Evolutionary conservation across 1,140 invertebrate species (phyloP), one percentile per base, ranked within the genome.

Genomic region (Eupristina koningsbergeri): DNA sequence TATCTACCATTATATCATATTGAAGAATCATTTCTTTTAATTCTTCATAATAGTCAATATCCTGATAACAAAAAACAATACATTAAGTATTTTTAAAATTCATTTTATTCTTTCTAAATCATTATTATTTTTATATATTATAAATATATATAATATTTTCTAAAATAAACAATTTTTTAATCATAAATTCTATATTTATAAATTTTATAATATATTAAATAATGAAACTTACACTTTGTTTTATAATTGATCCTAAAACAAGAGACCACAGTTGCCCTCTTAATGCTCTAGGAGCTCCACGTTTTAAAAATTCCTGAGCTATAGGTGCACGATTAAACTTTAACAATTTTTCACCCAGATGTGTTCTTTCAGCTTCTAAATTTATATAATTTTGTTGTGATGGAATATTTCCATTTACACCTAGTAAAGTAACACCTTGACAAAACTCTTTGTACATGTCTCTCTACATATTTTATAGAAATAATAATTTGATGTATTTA

Each of bases 1-100:
- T 98, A 90, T 99, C 98, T 9, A 98, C 96, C 92, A 99, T 96
- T 2, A 99, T 94, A 88, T 99, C 98, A 89, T 97, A 97, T 85
- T 97, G 96, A 45, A 98, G 90, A 1, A 98, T 97, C 89, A 95
- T 94, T 81, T 94, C 94, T 88, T 97, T 98, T 67, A 99, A 90
- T 88, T 96, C 94, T 83, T 97, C 94, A 91, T 97, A 98, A 89
- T 98, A 96, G 26, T 96, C 93, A 29, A 93, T 90, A 91, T 98
- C 96, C 97, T 98, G 88, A 69, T 94, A 94, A 87, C 89, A 88
- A 29, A 64, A 36, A n/a, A n/a, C n/a, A n/a, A n/a, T n/a, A n/a
- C n/a, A n/a, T 63, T 50, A 50, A 50, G 47, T 50, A 2, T 50
- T 50, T 58, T 58, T 5, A 58, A 26, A 13, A 13, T 58, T 5